phyloP scores from a whole-genome alignment of 92 coral and sea anemone species.

The Metridium senile region DNA sequence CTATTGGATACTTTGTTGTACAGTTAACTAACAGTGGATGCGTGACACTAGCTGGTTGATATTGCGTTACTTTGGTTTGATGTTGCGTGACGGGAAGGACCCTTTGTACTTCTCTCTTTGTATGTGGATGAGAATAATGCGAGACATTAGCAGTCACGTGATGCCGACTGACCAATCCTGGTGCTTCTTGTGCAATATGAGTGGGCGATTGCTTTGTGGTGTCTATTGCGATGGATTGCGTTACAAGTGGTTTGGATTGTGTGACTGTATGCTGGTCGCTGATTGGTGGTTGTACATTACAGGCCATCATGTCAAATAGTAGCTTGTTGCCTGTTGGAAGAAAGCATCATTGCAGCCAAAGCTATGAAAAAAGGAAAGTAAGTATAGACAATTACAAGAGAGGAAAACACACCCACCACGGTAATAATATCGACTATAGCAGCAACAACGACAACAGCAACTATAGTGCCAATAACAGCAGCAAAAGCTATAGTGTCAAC shows the following conservation, averaged over 20 bases:
- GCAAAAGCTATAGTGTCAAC: too few species aligned
- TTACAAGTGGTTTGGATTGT: constrained; percentile 39
- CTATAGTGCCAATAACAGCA: too few species aligned
- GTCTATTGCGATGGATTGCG: constrained; percentile 23
- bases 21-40: constrained; percentile 22
- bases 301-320: constrained; percentile 45
- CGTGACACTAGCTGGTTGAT: constrained; percentile 11
- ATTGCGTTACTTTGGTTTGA: constrained; percentile 23
- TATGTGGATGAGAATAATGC: constrained; percentile 7
- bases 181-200: background rate
- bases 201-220: constrained; percentile 11
- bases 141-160: constrained; percentile 11
- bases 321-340: constrained; percentile 54
- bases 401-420: too few species aligned
- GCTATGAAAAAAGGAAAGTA: constrained; percentile 52
- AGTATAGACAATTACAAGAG: constrained; percentile 31
- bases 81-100: constrained; percentile 15
- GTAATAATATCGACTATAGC: too few species aligned
- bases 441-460: too few species aligned
- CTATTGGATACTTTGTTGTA: constrained; percentile 17
- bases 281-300: constrained; percentile 28
- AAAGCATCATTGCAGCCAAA: constrained; percentile 62
- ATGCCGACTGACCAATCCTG: constrained; percentile 5
- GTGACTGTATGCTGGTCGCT: constrained; percentile 32
- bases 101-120: constrained; percentile 17